phyloP scores from a whole-genome alignment of 2,113 vertebrate species.

The Archocentrus centrarchus region DNA sequence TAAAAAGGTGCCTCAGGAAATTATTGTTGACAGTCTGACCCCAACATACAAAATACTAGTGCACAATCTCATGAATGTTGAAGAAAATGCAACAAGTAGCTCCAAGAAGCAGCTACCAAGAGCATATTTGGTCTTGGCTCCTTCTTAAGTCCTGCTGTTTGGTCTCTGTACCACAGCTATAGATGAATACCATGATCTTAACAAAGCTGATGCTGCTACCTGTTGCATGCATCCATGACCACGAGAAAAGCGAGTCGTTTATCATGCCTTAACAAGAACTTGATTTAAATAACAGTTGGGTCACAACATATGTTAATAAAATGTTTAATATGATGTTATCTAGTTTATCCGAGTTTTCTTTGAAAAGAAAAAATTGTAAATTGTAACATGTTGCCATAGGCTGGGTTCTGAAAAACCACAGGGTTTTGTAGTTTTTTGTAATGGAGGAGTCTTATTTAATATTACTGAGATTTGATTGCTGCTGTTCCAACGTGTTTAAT shows the following conservation, averaged over 20 bases:
- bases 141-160: background rate
- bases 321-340: background rate
- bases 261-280: background rate
- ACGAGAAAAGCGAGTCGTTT: too few species aligned
- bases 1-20: background rate
- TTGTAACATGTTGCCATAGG: background rate
- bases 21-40: too few species aligned
- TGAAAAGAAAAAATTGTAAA: background rate
- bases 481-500: background rate
- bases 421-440: background rate
- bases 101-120: too few species aligned
- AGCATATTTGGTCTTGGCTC: background rate
- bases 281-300: background rate
- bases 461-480: background rate
- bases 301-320: background rate
- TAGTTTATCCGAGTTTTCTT: background rate
- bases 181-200: background rate
- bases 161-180: background rate
- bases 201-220: background rate
- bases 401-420: too few species aligned
- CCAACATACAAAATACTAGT: too few species aligned
- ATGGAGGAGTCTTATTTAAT: background rate
- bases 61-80: background rate
- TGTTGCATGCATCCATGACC: too few species aligned
- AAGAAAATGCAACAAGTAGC: background rate